Conservation (phyloP, 64 coral and sea anemone species). For the Catalaphyllia jardinei region DNA sequence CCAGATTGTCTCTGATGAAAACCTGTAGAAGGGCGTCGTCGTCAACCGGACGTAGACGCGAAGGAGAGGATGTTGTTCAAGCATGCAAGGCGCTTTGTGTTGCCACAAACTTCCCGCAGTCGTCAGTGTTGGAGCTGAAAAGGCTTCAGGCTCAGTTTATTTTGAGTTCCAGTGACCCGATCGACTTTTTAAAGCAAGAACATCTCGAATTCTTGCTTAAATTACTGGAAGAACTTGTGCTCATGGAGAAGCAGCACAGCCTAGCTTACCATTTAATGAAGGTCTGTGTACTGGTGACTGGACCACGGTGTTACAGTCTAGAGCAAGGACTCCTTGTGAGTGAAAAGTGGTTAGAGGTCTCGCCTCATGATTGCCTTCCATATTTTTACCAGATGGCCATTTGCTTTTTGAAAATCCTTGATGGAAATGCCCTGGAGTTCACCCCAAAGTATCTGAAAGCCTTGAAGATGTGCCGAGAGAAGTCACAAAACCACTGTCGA, state of each 20-base stretch:
- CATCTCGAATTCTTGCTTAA: conserved; percentile 48
- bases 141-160: conserved; percentile 66
- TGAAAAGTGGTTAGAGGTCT: conserved; percentile 20
- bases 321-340: conserved; percentile 16
- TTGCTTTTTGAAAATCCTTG: conserved; percentile 31
- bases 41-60: not conserved
- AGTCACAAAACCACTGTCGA: conserved; percentile 56
- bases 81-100: conserved; percentile 68
- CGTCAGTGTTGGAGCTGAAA: conserved; percentile 55
- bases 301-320: not conserved
- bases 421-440: conserved; percentile 11
- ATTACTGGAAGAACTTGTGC: conserved; percentile 53
- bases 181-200: conserved; percentile 41
- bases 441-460: conserved; percentile 26
- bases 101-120: conserved; percentile 45
- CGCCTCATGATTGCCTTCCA: conserved; percentile 28
- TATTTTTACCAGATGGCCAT: conserved; percentile 61
- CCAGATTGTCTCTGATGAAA: conserved; percentile 47
- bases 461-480: conserved; percentile 38
- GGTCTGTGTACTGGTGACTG: conserved; percentile 48
- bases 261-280: conserved; percentile 61
- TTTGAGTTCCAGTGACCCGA: conserved; percentile 36
- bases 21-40: not conserved
- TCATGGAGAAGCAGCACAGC: conserved; percentile 36
- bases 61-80: conserved; percentile 50